These are phyloP conservation scores for Clarias platycephalus DNA, from an alignment of 2,797 vertebrate species.

Conservation along the genomic window DNA sequence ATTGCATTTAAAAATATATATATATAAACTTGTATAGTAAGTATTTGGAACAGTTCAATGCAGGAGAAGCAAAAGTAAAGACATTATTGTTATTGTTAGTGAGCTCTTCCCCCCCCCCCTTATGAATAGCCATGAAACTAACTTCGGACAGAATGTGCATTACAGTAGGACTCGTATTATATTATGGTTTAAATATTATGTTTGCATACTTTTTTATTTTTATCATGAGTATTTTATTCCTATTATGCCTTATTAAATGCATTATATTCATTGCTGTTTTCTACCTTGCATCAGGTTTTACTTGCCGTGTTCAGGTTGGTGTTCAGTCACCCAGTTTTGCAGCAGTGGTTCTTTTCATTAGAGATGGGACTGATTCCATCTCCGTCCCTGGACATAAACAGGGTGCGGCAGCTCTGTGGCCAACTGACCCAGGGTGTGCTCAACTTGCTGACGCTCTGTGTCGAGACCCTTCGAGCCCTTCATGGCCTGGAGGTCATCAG, in stretches of 20 bases:
- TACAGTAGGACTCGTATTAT: background rate
- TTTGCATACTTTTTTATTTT: background rate
- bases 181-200: background rate
- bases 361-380: constrained; percentile 76
- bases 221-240: background rate
- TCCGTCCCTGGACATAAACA: constrained; percentile 79
- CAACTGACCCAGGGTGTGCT: constrained; percentile 74
- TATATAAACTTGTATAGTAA: too few relatives aligned
- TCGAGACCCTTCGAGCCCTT: constrained; percentile 66
- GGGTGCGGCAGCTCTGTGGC: constrained; percentile 77
- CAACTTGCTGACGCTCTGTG: constrained; percentile 71
- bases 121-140: background rate
- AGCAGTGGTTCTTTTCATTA: constrained; percentile 90
- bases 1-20: too few relatives aligned
- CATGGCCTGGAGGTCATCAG: constrained; percentile 66
- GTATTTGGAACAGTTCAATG: too few relatives aligned
- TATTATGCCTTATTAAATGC: background rate
- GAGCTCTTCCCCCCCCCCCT: too few relatives aligned
- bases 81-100: too few relatives aligned
- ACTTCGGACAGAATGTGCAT: background rate
- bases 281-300: constrained; percentile 62
- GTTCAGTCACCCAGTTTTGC: constrained; percentile 84
- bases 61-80: too few relatives aligned
- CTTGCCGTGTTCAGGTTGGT: constrained; percentile 72
- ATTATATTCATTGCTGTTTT: background rate